These are phyloP conservation scores for Poeciliopsis infans DNA, from an alignment of 2,797 vertebrate genomes.

Conservation along the genomic window DNA sequence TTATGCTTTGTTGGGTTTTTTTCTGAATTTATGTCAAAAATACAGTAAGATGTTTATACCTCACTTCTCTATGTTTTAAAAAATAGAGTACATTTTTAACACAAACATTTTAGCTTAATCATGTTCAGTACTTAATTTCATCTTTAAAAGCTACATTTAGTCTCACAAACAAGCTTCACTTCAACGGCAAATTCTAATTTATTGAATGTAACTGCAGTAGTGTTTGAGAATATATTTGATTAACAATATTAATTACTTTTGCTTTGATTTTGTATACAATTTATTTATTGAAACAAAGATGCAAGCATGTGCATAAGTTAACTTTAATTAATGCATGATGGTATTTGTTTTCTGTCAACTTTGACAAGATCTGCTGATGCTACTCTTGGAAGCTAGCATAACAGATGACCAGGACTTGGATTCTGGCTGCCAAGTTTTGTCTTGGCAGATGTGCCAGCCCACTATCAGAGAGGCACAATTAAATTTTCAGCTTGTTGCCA, in stretches of 20 bases:
- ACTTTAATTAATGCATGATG: background rate
- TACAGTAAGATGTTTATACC: background rate
- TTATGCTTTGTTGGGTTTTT: background rate
- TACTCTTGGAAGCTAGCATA: slow-evolving; percentile 28
- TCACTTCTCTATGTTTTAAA: background rate
- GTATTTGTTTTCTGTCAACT: background rate
- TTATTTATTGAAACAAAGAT: background rate
- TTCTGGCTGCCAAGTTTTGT: slow-evolving; percentile 38
- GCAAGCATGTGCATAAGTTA: background rate
- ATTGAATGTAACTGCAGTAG: background rate
- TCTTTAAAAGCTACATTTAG: background rate
- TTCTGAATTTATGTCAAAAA: background rate
- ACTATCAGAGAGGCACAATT: slow-evolving; percentile 31
- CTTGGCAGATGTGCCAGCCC: slow-evolving; percentile 38
- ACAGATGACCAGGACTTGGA: slow-evolving; percentile 44
- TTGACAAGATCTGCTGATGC: slow-evolving; percentile 25
- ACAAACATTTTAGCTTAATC: background rate
- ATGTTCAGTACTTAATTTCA: background rate
- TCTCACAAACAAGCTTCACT: background rate
- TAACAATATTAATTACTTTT: background rate
- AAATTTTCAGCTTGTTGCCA: slow-evolving; percentile 21
- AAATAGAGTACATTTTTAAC: background rate
- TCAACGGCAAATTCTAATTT: background rate
- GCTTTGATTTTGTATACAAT: background rate
- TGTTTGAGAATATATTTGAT: background rate